Percentiles rank a stretch among this genome's conserved stretches.
These are phyloP conservation scores for Peromyscus polionotus DNA, from an alignment of 2,113 vertebrate species.

Conservation along the genomic window DNA sequence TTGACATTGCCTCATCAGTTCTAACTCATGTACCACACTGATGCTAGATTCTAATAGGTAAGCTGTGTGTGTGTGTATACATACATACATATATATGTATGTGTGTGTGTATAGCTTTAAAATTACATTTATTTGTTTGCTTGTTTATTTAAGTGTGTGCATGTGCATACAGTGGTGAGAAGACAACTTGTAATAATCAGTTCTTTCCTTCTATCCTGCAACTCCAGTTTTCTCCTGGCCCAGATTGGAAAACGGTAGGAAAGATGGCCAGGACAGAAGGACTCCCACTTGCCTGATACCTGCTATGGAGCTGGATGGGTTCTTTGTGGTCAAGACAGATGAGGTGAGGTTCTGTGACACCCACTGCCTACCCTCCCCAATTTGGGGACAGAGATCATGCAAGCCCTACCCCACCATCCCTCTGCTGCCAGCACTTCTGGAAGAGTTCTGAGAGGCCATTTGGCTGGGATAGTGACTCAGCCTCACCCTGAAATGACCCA, in stretches of 20 bases:
- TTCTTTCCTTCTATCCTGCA: not conserved
- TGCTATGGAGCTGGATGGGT: not conserved
- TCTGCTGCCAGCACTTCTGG: not conserved
- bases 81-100: too few relatives aligned
- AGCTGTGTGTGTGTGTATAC: too few relatives aligned
- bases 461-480: rapidly evolving
- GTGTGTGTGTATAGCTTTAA: not conserved
- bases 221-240: not conserved
- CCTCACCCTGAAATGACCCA: rapidly evolving
- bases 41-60: too few relatives aligned
- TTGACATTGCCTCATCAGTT: not conserved
- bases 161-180: not conserved
- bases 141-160: not conserved
- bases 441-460: not conserved
- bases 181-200: not conserved
- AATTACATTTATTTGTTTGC: not conserved
- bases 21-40: not conserved
- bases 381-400: not conserved
- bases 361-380: not conserved
- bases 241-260: not conserved
- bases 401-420: too few relatives aligned
- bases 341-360: not conserved
- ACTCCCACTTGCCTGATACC: not conserved
- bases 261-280: too few relatives aligned
- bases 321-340: not conserved